Percentiles rank a stretch among this genome's conserved stretches.
Evolutionary conservation across 1,140 invertebrate genomes (phyloP).

Genomic region (Drosophila quadrilineata): DNA sequence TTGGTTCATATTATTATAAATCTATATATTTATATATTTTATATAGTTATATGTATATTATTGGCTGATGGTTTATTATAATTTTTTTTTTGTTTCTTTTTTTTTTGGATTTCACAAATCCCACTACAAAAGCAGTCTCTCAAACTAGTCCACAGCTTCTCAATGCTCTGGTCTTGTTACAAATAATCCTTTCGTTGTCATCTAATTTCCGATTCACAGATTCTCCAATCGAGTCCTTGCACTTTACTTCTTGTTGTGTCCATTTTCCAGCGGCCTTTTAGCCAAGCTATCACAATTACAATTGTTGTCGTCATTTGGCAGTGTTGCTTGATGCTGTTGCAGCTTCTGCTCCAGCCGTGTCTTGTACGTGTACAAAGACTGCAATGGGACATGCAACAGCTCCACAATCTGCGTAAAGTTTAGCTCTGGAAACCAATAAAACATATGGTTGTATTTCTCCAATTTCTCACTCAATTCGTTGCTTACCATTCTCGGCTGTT

Average conservation of each 20-base stretch:
- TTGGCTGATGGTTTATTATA: conserved; percentile 40
- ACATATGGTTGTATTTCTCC: neutral
- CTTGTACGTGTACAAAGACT: conserved; percentile 85
- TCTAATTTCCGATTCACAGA: neutral
- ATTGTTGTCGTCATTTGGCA: conserved; percentile 48
- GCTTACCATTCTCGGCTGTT: conserved; percentile 92
- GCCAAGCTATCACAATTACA: conserved; percentile 33
- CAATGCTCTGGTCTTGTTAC: conserved; percentile 14
- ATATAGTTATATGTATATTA: conserved; percentile 25
- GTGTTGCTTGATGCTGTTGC: conserved; percentile 39
- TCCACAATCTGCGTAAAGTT: conserved; percentile 92
- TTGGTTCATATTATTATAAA: neutral
- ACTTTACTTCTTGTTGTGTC: conserved; percentile 63
- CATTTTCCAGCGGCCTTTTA: conserved; percentile 60
- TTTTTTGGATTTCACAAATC: conserved; percentile 45
- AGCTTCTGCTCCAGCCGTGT: conserved; percentile 56
- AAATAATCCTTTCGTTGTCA: conserved; percentile 24
- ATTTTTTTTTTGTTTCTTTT: too few relatives aligned
- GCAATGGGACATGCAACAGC: conserved; percentile 92
- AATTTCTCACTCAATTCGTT: neutral
- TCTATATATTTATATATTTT: conserved; percentile 9
- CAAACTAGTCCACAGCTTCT: conserved; percentile 37
- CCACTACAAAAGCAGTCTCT: conserved; percentile 51
- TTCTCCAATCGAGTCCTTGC: neutral
- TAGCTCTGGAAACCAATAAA: conserved; percentile 84